These are phyloP conservation scores for Styela plicata DNA, from an alignment of 23 tunicate genomes.

Conservation along the genomic window DNA sequence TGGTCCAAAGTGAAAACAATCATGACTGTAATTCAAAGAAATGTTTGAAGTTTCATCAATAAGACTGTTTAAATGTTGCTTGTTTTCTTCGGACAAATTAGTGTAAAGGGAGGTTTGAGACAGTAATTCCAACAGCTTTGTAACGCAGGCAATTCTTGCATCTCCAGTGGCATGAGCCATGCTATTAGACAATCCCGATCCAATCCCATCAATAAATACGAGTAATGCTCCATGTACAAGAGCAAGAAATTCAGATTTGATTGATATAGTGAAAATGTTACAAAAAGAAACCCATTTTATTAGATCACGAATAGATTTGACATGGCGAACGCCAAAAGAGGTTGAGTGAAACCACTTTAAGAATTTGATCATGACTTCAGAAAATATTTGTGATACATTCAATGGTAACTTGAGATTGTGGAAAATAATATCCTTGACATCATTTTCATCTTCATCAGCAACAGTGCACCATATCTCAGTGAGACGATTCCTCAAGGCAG, in stretches of 20 bases:
- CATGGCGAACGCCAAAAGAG: slow-evolving; percentile 68
- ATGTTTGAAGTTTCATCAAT: not conserved
- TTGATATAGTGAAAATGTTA: slow-evolving; percentile 10
- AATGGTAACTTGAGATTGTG: slow-evolving; percentile 33
- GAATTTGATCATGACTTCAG: slow-evolving; percentile 69
- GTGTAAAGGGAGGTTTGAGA: slow-evolving; percentile 17
- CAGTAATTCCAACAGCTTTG: slow-evolving; percentile 43
- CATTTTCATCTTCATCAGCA: slow-evolving; percentile 36
- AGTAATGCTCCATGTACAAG: slow-evolving; percentile 75
- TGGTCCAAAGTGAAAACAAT: slow-evolving; percentile 47
- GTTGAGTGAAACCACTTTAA: slow-evolving; percentile 79
- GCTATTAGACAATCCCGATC: slow-evolving; percentile 70
- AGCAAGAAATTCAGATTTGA: slow-evolving; percentile 18
- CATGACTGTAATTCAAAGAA: not conserved
- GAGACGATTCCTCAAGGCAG: slow-evolving; percentile 94
- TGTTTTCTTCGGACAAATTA: slow-evolving; percentile 10
- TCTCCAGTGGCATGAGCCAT: slow-evolving; percentile 32
- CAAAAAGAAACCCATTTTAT: slow-evolving; percentile 75
- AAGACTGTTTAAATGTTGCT: slow-evolving; percentile 30
- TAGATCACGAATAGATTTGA: slow-evolving; percentile 85
- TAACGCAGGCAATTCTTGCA: slow-evolving; percentile 55
- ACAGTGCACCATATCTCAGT: slow-evolving; percentile 95
- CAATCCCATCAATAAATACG: slow-evolving; percentile 81
- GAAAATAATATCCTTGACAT: slow-evolving; percentile 48
- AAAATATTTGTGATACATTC: slow-evolving; percentile 11